Conservation (phyloP, 2,797 vertebrate genomes). For the Macrochelys suwanniensis region DNA sequence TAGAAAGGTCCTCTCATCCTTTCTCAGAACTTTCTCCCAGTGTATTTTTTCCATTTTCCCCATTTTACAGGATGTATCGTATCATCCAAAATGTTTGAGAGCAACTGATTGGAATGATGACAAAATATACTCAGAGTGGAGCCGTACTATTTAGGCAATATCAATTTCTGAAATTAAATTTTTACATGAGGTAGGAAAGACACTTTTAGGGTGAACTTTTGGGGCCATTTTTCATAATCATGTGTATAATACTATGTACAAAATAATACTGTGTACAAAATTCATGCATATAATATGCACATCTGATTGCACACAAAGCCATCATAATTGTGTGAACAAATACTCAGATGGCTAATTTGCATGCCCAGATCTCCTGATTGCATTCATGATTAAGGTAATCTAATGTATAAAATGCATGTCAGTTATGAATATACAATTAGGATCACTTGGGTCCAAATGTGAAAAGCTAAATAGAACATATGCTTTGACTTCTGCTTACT, state of each 20-base stretch:
- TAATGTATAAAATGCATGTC: neutral
- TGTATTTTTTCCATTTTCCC: fast-evolving
- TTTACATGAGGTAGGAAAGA: neutral
- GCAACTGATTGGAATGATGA: neutral
- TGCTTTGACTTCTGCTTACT: neutral
- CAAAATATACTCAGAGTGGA: fast-evolving
- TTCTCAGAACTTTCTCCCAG: neutral
- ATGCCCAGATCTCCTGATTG: fast-evolving
- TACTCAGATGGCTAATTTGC: fast-evolving
- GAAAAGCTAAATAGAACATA: neutral
- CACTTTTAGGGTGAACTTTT: neutral
- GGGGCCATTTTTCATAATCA: neutral
- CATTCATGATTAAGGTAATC: fast-evolving
- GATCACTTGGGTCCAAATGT: neutral
- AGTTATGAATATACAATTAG: neutral
- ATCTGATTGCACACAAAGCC: fast-evolving
- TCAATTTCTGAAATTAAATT: fast-evolving
- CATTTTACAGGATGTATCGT: neutral
- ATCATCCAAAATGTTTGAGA: neutral
- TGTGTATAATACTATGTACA: fast-evolving
- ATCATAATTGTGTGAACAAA: neutral
- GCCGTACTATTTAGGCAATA: neutral
- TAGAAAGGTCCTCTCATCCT: neutral
- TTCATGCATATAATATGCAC: neutral
- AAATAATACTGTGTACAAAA: neutral